A percentile compares a stretch with the other conserved stretches of the same genome.
Conservation (phyloP, 2,113 vertebrate genomes). For the Xerus inauris region DNA sequence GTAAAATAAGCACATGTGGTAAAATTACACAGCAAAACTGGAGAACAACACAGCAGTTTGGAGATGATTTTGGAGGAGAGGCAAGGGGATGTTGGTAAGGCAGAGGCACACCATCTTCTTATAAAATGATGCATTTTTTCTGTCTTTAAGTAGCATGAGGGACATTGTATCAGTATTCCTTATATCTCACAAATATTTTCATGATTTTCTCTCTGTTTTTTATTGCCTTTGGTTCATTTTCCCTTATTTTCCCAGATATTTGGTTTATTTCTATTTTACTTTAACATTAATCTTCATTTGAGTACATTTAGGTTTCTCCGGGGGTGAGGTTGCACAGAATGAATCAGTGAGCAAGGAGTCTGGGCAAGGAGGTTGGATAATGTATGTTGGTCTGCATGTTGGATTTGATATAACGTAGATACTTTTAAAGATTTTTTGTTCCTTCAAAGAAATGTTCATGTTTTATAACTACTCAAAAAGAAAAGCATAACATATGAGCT, state of each 20-base stretch:
- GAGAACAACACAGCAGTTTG: neutral
- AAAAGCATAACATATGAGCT: neutral
- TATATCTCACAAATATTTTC: neutral
- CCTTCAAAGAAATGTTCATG: neutral
- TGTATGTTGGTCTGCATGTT: neutral
- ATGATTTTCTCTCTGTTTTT: neutral
- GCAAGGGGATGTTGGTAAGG: accelerated
- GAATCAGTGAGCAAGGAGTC: neutral
- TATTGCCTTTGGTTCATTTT: neutral
- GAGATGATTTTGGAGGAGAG: neutral
- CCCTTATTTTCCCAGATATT: neutral
- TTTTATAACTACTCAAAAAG: neutral
- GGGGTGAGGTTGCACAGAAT: neutral
- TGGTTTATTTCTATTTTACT: neutral
- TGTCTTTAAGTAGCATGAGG: neutral
- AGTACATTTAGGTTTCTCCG: neutral
- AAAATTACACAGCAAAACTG: neutral
- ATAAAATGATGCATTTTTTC: neutral
- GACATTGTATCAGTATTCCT: neutral
- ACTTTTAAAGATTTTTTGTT: neutral
- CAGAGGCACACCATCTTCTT: neutral
- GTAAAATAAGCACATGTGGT: neutral
- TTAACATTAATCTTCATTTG: neutral
- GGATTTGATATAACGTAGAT: neutral
- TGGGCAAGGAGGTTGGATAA: neutral